Evolutionary conservation across 2,797 vertebrate species (phyloP).

Genomic region (Cygnus olor): DNA sequence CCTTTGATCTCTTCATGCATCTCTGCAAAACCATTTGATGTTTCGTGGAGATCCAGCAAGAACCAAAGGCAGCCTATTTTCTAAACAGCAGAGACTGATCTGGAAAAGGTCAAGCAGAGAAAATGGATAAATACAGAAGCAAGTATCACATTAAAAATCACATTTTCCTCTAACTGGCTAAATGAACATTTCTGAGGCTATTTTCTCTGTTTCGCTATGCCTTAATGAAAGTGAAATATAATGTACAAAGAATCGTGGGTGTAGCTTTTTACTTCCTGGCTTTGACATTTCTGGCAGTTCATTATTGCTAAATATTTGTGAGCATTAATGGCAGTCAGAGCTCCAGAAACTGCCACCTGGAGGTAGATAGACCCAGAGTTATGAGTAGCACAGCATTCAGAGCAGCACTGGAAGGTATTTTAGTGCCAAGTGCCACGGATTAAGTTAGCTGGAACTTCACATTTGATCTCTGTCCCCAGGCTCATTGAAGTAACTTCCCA

Average conservation of each 20-base stretch:
- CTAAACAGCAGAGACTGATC: neutral
- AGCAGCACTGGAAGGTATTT: neutral
- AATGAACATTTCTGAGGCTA: conserved; percentile 6
- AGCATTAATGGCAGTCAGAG: neutral
- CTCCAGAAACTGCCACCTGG: neutral
- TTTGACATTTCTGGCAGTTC: conserved; percentile 39
- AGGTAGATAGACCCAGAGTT: neutral
- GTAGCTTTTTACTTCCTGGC: conserved; percentile 45
- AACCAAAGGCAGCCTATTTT: conserved; percentile 15
- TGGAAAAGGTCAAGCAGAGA: conserved; percentile 45
- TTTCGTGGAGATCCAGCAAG: neutral
- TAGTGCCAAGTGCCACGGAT: neutral
- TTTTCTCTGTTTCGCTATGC: conserved; percentile 25
- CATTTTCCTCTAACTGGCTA: neutral
- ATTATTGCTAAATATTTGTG: conserved; percentile 19
- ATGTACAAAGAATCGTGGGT: neutral
- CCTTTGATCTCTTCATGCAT: neutral
- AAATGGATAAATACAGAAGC: neutral
- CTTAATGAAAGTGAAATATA: conserved; percentile 12
- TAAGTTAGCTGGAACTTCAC: neutral
- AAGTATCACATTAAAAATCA: neutral
- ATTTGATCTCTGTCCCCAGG: neutral
- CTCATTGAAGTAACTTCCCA: neutral
- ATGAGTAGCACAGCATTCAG: neutral
- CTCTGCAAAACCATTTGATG: neutral